These are phyloP conservation scores for Calameuta idolon DNA, from an alignment of 2,888 invertebrate species.

Conservation along the genomic window DNA sequence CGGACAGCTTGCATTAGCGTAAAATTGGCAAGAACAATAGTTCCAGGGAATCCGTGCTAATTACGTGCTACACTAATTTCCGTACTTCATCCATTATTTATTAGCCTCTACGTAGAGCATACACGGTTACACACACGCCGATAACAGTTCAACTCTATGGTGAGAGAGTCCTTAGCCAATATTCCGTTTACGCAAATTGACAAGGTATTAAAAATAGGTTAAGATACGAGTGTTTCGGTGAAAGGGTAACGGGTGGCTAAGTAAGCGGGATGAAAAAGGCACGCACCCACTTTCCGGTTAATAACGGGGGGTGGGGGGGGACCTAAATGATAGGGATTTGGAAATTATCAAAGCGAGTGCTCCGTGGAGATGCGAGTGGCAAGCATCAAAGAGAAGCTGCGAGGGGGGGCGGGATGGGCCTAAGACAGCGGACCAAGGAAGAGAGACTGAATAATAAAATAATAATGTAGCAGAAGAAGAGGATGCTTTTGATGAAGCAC, in stretches of 20 bases:
- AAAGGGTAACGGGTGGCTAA: neutral
- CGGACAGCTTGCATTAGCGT: neutral
- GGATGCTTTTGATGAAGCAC: neutral
- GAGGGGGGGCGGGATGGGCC: no score
- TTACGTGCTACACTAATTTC: neutral
- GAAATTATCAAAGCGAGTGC: neutral
- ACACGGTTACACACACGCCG: neutral
- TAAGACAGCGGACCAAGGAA: neutral
- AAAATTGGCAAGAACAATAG: neutral
- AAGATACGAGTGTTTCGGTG: neutral
- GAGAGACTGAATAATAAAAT: neutral
- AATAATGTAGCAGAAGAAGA: neutral
- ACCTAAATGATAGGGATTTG: neutral
- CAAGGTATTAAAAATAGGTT: no score
- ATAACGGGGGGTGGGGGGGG: neutral
- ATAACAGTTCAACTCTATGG: neutral
- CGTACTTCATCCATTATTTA: neutral
- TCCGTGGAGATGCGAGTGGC: neutral
- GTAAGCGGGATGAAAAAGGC: no score
- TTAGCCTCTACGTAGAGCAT: neutral
- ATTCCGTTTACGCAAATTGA: no score
- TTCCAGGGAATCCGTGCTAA: neutral
- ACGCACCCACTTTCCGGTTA: neutral
- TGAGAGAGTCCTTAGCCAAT: neutral
- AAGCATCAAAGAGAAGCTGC: no score